Base-by-base conservation (phyloP, 2,113 vertebrate species). In the Vulpes vulpes region DNA sequence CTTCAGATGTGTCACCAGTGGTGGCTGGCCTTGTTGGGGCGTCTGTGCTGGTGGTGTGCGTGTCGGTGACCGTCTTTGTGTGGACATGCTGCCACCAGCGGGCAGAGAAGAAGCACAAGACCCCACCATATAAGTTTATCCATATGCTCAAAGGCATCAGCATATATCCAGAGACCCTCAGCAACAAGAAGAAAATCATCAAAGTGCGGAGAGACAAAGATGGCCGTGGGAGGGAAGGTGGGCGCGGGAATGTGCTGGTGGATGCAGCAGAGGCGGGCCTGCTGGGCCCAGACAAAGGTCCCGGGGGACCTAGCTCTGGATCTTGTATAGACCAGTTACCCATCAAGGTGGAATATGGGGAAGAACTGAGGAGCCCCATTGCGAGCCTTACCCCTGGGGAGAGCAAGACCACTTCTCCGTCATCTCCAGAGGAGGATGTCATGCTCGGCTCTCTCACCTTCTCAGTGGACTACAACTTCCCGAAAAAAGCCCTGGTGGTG, bases 91-190 rank as follows among this genome's bases (percentile, higher is more conserved):
- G 99, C 98, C 99, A 99, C 97, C 99, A 99, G 25, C 99, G 99
- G 12, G 99, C 99, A 79, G 99, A 99, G 3, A 99, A 99, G 95
- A 98, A 99, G 94, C 98, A 99, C 23, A 99, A 99, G 92, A 99
- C 97, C 82, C 99, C 99, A 0, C 99, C 99, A 0, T 99, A 99
- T 98, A 99, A 99, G 98, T 99, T 99, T 98, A 99, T 99, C 80
- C 99, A 99, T 98, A 99, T 99, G 99, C 98, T 99, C 91, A 99
- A 99, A 98, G 99, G 99, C 91, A 99, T 99, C 98, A 99, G 99
- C 96, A 99, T 99, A 98, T 99, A 99, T 96, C 99, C 99, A 3
- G 99, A 99, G 98, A 99, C 99, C 51, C 98, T 99, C 96, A 99
- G 99, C 98, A 98, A 99, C 99, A 99, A 99, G 98, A 99, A 99